Percentiles rank a stretch among this genome's conserved stretches.
phyloP scores from a whole-genome alignment of 2,888 invertebrate species.

The Cryptophagus acutangulus region DNA sequence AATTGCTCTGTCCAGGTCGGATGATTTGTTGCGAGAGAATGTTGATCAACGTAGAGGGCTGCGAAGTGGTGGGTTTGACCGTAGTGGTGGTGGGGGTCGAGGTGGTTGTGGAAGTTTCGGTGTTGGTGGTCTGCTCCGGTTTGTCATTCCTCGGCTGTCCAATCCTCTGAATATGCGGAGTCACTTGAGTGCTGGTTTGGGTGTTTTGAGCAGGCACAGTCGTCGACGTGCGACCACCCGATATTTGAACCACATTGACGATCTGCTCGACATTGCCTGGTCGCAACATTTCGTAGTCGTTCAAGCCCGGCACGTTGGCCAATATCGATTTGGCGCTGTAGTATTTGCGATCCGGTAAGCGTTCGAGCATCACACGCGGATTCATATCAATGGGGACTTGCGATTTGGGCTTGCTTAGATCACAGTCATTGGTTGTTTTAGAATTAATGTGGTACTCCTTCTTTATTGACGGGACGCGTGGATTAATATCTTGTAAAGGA shows the following conservation, averaged over 20 bases:
- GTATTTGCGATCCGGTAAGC: slow-evolving; percentile 16
- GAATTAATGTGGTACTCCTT: slow-evolving; percentile 6
- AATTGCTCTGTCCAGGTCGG: slow-evolving; percentile 40
- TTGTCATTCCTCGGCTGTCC: slow-evolving; percentile 47
- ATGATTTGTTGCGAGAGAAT: slow-evolving; percentile 53
- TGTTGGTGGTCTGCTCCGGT: slow-evolving; percentile 27
- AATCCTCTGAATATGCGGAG: slow-evolving; percentile 49
- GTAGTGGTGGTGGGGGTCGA: slow-evolving; percentile 18
- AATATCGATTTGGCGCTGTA: slow-evolving; percentile 36
- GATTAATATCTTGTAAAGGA: slow-evolving; percentile 30
- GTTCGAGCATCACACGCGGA: slow-evolving; percentile 21
- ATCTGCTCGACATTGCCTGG: slow-evolving; percentile 48
- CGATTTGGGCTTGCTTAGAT: slow-evolving; percentile 13
- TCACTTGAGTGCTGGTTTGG: slow-evolving; percentile 47
- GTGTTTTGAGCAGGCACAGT: slow-evolving; percentile 37
- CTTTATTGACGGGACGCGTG: slow-evolving; percentile 21
- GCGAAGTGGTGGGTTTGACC: slow-evolving; percentile 38
- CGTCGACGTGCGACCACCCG: slow-evolving; percentile 37
- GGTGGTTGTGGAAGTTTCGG: slow-evolving; percentile 25
- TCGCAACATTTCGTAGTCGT: slow-evolving; percentile 56
- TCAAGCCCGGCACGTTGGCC: slow-evolving; percentile 55
- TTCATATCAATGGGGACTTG: slow-evolving; percentile 6
- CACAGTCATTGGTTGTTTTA: slow-evolving; percentile 8
- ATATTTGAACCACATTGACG: slow-evolving; percentile 46
- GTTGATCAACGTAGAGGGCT: slow-evolving; percentile 50